Evolutionary conservation across 1,140 invertebrate genomes (phyloP).

Genomic region (Lordiphosa mommai): DNA sequence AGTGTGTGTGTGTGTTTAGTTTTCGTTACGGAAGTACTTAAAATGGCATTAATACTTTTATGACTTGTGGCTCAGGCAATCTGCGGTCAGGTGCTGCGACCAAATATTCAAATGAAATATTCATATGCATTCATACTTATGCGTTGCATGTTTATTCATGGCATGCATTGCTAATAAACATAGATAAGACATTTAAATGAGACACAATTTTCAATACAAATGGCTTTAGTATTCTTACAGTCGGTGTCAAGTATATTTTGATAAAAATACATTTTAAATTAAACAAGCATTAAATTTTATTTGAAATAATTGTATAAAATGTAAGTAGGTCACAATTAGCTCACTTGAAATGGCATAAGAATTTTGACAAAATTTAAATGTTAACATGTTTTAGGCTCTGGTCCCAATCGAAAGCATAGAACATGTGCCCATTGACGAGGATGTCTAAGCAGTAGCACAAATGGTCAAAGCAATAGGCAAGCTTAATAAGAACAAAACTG

Average conservation of each 20-base stretch:
- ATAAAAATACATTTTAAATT: too few species aligned
- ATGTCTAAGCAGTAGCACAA: too few species aligned
- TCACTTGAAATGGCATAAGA: too few species aligned
- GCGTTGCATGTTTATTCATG: slow-evolving; percentile 16
- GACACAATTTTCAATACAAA: not conserved
- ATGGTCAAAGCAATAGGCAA: too few species aligned
- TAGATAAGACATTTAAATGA: slow-evolving; percentile 21
- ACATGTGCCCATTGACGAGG: too few species aligned
- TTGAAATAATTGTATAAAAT: too few species aligned
- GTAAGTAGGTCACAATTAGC: too few species aligned
- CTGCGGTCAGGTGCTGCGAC: slow-evolving; percentile 63
- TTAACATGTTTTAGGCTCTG: too few species aligned
- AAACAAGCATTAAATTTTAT: too few species aligned
- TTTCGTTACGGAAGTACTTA: slow-evolving; percentile 71
- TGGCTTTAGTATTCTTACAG: not conserved
- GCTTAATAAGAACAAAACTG: too few species aligned
- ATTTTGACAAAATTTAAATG: too few species aligned
- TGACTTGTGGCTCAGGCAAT: slow-evolving; percentile 70
- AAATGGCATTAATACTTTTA: slow-evolving; percentile 73
- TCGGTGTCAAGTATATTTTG: not conserved
- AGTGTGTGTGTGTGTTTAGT: slow-evolving; percentile 36
- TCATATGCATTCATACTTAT: slow-evolving; percentile 45
- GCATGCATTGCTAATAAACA: slow-evolving; percentile 43
- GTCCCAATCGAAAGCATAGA: too few species aligned
- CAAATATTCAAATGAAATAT: slow-evolving; percentile 57